Conservation (phyloP, 2,888 invertebrate genomes). For the Callosobruchus maculatus region DNA sequence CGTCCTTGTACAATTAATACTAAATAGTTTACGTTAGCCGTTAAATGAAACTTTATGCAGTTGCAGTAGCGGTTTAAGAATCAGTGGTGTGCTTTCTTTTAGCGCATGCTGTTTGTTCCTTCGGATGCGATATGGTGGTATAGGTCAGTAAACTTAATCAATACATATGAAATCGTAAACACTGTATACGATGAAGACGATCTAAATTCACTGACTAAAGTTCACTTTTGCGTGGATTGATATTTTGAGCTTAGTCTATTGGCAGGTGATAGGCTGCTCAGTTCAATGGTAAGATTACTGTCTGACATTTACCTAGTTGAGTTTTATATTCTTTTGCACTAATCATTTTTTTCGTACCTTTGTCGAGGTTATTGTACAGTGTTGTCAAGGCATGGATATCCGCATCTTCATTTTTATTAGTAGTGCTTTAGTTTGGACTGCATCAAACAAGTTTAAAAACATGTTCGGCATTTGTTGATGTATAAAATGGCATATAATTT, state of each 20-base stretch:
- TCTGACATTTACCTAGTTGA: background rate
- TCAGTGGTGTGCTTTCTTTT: background rate
- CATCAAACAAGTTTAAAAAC: too few relatives aligned
- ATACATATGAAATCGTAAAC: background rate
- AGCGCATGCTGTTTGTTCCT: background rate
- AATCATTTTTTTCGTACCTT: background rate
- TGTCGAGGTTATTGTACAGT: background rate
- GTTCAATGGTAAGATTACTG: background rate
- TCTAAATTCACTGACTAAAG: background rate
- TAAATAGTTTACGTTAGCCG: background rate
- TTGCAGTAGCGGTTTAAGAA: background rate
- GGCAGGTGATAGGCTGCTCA: background rate
- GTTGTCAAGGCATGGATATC: background rate
- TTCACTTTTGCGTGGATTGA: background rate
- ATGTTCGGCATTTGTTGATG: too few relatives aligned
- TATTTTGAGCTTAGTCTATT: background rate
- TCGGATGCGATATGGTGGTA: background rate
- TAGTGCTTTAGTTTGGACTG: too few relatives aligned
- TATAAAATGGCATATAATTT: too few relatives aligned
- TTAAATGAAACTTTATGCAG: background rate
- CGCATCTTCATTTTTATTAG: too few relatives aligned
- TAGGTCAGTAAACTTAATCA: background rate
- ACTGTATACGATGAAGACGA: background rate
- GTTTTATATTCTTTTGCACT: background rate
- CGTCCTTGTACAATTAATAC: background rate